Base-by-base conservation (phyloP, 2,888 invertebrate genomes). In the Dichetophora obliterata region DNA sequence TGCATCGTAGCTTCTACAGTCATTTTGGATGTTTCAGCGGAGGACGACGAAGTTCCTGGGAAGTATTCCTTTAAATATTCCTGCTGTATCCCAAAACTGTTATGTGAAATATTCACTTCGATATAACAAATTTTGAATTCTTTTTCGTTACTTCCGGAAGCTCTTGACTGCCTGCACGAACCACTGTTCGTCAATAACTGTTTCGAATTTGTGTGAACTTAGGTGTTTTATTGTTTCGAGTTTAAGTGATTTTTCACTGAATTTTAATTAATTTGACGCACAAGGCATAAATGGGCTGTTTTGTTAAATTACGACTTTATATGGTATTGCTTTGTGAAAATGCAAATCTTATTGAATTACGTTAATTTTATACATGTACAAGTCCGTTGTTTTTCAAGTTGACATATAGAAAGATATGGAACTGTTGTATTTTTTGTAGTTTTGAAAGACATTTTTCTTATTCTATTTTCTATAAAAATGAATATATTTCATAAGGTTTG, bases 1-100 rank as follows among this genome's bases (percentile, higher is more conserved):
- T 83, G 83, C 77, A 84, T 81, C 70, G 81, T 82, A 76, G 83
- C 85, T 77, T 83, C 85, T 82, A 83, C 83, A 63, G 85, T 82
- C 86, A 85, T 85, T 74, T 24, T 76, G 34, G 59, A 9, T 61
- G 54, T 14, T 74, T 19, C 63, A 37, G 61, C 22, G 37, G 54
- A 50, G 19, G 19, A 59, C 19, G 68, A 16, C 11, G 68, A 14
- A 19, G 27, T 66, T 50, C 34, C 52, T n/a, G 22, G 14, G 52
- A 34, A 43, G n/a, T n/a, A n/a, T 37, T 79, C 79, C 74, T 43
- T 76, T 27, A 37, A 43, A 37, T 66, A 70, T 34, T 79, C 77
- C 73, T 61, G 48, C 24, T 22, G 59, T 31, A 50, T 27, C 27
- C 63, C 74, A 61, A 73, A 75, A 27, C 31, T 78, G 74, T 61